Conservation (phyloP, 2,888 invertebrate species). For the Nomada lathburiana region DNA sequence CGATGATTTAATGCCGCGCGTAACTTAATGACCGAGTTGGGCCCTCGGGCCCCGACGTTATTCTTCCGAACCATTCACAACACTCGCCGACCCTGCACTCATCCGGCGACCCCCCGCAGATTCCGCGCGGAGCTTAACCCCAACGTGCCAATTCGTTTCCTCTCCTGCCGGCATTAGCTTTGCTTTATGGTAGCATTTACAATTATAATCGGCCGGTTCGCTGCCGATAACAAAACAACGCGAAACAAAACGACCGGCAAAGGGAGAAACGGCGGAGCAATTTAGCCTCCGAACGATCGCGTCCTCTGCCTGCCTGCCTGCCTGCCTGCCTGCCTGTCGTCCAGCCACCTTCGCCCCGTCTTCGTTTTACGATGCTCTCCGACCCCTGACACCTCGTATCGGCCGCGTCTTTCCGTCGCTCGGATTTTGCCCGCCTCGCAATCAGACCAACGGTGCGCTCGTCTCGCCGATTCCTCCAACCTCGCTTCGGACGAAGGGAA, state of each 20-base stretch:
- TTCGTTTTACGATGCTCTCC: too few species aligned
- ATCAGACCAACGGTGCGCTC: too few species aligned
- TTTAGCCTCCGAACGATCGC: too few species aligned
- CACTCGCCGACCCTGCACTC: conserved; percentile 64
- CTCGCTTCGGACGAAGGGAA: not conserved
- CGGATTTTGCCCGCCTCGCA: too few species aligned
- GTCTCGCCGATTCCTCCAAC: not conserved
- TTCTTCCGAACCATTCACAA: conserved; percentile 81
- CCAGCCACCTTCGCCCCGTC: too few species aligned
- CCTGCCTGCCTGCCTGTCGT: too few species aligned
- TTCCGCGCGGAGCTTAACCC: conserved; percentile 72
- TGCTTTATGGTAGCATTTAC: conserved; percentile 82
- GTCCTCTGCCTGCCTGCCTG: too few species aligned
- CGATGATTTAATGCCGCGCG: conserved; percentile 82
- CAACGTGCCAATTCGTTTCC: conserved; percentile 77
- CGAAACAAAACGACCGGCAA: conserved; percentile 28
- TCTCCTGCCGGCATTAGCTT: conserved; percentile 69
- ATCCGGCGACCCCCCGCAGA: conserved; percentile 75
- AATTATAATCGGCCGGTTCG: conserved; percentile 79
- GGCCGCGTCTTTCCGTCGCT: too few species aligned
- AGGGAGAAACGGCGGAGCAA: not conserved
- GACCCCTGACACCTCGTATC: too few species aligned
- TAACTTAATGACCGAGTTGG: conserved; percentile 79
- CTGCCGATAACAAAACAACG: conserved; percentile 50
- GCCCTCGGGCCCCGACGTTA: conserved; percentile 74